Percentiles rank a stretch among this genome's conserved stretches.
Conservation (phyloP, 2,113 vertebrate species). For the Petroica traversi region DNA sequence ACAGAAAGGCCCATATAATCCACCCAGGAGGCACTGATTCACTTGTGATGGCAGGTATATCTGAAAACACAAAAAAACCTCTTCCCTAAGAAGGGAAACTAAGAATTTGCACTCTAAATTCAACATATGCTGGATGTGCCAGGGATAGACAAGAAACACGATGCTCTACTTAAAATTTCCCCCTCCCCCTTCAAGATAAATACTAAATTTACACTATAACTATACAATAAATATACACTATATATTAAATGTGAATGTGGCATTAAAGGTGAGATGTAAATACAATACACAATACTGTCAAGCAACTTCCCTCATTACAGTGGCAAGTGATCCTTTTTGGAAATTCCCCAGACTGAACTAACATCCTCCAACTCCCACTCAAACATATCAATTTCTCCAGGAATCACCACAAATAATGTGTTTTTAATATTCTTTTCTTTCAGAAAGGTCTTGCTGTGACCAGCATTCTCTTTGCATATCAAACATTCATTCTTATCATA, state of each 20-base stretch:
- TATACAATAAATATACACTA: no score
- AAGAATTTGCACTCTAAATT: background rate
- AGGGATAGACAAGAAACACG: background rate
- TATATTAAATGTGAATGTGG: background rate
- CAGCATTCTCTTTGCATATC: background rate
- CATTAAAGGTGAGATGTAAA: background rate
- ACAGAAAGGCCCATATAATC: background rate
- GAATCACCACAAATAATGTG: background rate
- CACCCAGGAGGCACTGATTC: background rate
- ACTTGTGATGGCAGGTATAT: background rate
- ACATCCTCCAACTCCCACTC: background rate
- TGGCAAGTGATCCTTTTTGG: background rate
- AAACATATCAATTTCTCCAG: background rate
- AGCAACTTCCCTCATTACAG: background rate
- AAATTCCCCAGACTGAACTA: background rate
- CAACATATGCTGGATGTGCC: background rate
- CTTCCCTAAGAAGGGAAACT: no score
- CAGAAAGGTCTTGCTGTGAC: background rate
- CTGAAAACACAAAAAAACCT: background rate
- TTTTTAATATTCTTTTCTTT: no score
- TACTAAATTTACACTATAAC: background rate
- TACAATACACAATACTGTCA: background rate
- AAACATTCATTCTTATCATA: background rate
- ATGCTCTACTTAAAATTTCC: rapidly evolving
- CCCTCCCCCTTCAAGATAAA: rapidly evolving